Base-by-base conservation (phyloP, 2,797 vertebrate species). In the Pterois miles region DNA sequence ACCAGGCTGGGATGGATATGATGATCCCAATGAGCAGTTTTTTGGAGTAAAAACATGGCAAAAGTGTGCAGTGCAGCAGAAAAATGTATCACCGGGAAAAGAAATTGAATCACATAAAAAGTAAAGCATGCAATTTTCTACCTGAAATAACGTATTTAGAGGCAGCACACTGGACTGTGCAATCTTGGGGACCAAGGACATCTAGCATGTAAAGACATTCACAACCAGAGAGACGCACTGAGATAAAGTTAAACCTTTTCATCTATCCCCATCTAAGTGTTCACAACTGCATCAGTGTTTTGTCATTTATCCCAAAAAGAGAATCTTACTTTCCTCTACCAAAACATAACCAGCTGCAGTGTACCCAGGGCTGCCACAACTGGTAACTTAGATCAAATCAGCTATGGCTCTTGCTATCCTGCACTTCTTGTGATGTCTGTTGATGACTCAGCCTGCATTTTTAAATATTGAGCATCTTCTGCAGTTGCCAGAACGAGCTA, bases 271-370 rank as follows among this genome's bases (percentile, higher is more conserved):
- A 8, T 12, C 6, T 6, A 57, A 65, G 57, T 36, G 50, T 22
- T 68, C 56, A 52, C 4, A 11, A 46, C 40, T 71, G 40, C 34
- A 80, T 65, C 57, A 63, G 58, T 53, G 16, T 36, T 52, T 70
- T 52, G 62, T 46, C 67, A 66, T 77, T 77, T 48, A 36, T 52
- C 27, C 13, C 22, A 36, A 63, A 76, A 36, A 29, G 12, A 33
- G 18, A 27, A 36, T 23, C 27, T 22, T 29, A 63, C 54, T 12
- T 27, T 34, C 29, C 6, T 74, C 43, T 16, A 57, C 59, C n/a
- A 64, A 81, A 86, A 86, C 71, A 86, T 62, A 79, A 76, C 59
- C 46, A 23, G 56, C 80, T 86, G 81, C 79, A 85, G 59, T 74
- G 40, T 10, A 84, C 50, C 13, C 50, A 68, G 59, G 43, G 77